Base-by-base conservation (phyloP, 1,140 invertebrate species). In the Platorchestia sp. region DNA sequence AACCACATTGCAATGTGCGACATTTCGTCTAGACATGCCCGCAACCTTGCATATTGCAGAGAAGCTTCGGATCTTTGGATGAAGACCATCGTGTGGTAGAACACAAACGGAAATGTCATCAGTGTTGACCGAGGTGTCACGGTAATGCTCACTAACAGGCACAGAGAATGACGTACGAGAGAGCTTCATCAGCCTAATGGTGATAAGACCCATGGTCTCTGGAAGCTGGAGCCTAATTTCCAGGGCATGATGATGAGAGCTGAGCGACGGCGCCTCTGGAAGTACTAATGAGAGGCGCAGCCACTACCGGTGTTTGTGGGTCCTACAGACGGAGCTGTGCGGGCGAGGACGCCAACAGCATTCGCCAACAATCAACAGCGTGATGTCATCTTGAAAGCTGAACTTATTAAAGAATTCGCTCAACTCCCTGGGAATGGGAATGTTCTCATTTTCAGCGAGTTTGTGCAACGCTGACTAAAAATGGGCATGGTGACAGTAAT, bases 161-260 rank as follows among this genome's bases (percentile, higher is more conserved):
- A 42, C 87, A 89, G 87, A 89, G 87, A 89, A 89, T 89, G 87
- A 89, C 87, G 87, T 89, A 86, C 87, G 87, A 41, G 87, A 89
- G 87, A 89, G 87, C 87, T 89, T 89, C 87, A 89, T 89, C 87
- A 89, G 87, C 87, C 87, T 89, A 89, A 89, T 89, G 87, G 87
- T 42, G 87, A 89, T 89, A 42, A 89, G 41, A 89, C 43, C 87
- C 87, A 14, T 41, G 87, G 22, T 89, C 87, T 89, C 87, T 41
- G 87, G 87, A 89, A 89, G 87, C 87, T 89, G 41, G 87, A 42
- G 87, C 87, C 43, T 42, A 89, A 42, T 89, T 89, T 44, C 87
- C 43, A 44, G 41, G 3, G 87, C 43, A 27, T 89, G 87, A 89
- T 89, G 87, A 89, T 89, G 87, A 89, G 87, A 89, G 87, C n/a